Percentiles rank a stretch among this genome's conserved stretches.
Evolutionary conservation across 2,113 vertebrate species (phyloP).

Genomic region (Zootoca vivipara): DNA sequence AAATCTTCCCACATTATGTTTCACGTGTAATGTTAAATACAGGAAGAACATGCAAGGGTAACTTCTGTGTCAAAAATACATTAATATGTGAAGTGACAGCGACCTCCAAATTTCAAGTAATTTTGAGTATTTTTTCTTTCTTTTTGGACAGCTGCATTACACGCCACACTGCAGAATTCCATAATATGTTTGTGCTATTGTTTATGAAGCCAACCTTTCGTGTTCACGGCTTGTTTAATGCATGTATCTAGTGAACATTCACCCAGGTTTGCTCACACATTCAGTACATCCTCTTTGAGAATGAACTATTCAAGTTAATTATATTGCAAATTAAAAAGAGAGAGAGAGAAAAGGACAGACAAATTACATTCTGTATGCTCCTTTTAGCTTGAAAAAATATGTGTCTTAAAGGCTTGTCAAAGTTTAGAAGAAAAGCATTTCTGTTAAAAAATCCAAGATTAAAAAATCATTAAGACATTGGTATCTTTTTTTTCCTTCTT

Average conservation of each 20-base stretch:
- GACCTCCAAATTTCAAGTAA: constrained; percentile 66
- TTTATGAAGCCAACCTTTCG: constrained; percentile 62
- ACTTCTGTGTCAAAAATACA: neutral
- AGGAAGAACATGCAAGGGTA: neutral
- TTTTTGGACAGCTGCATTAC: constrained; percentile 60
- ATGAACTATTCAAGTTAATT: constrained; percentile 69
- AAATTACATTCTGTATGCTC: constrained; percentile 63
- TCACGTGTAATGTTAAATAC: neutral
- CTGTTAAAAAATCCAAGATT: constrained; percentile 68
- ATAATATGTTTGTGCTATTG: constrained; percentile 58
- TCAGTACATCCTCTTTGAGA: constrained; percentile 63
- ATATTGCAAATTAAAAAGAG: constrained; percentile 50
- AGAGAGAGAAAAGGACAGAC: constrained; percentile 28
- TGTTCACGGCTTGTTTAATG: constrained; percentile 17
- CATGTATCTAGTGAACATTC: constrained; percentile 65
- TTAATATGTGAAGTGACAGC: constrained; percentile 18
- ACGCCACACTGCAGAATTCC: constrained; percentile 55
- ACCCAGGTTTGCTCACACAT: constrained; percentile 67
- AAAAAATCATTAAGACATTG: constrained; percentile 71
- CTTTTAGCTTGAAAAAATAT: constrained; percentile 70
- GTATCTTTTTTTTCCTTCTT: constrained; percentile 34
- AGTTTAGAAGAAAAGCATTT: constrained; percentile 67
- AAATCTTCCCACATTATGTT: neutral
- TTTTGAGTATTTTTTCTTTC: constrained; percentile 39
- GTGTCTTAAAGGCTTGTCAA: constrained; percentile 68